These are phyloP conservation scores for Prionace glauca DNA, from an alignment of 2,797 vertebrate species.

Conservation along the genomic window DNA sequence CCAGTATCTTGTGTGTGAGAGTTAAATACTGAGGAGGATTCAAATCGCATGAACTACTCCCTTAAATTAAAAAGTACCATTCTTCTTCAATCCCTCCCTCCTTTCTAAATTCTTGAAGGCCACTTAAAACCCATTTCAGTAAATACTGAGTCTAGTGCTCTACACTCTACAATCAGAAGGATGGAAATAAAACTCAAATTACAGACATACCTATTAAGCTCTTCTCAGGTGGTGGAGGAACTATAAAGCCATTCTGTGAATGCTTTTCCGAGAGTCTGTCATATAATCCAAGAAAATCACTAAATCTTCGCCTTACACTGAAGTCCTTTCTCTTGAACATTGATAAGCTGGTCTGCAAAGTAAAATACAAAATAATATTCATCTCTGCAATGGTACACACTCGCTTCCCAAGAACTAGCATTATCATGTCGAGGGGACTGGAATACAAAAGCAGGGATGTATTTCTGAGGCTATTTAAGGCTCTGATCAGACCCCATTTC, in stretches of 20 bases:
- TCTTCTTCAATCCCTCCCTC: background rate
- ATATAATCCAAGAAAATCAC: conserved; percentile 92
- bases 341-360: conserved; percentile 72
- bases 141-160: background rate
- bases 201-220: conserved; percentile 79
- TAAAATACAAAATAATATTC: background rate
- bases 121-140: background rate
- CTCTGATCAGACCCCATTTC: no score
- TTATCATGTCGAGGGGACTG: background rate
- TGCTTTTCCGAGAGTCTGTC: conserved; percentile 93
- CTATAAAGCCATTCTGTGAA: conserved; percentile 78
- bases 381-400: background rate
- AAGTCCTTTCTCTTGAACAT: conserved; percentile 87
- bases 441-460: no score
- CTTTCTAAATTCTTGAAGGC: background rate
- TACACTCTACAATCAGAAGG: background rate
- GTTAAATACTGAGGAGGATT: background rate
- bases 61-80: background rate
- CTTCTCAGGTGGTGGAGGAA: conserved; percentile 94
- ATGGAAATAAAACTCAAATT: background rate
- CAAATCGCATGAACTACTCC: background rate
- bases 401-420: background rate
- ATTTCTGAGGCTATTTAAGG: no score
- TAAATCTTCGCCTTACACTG: conserved; percentile 87
- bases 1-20: no score